phyloP scores from a whole-genome alignment of 2,888 invertebrate species.

The Psylliodes chrysocephalus region DNA sequence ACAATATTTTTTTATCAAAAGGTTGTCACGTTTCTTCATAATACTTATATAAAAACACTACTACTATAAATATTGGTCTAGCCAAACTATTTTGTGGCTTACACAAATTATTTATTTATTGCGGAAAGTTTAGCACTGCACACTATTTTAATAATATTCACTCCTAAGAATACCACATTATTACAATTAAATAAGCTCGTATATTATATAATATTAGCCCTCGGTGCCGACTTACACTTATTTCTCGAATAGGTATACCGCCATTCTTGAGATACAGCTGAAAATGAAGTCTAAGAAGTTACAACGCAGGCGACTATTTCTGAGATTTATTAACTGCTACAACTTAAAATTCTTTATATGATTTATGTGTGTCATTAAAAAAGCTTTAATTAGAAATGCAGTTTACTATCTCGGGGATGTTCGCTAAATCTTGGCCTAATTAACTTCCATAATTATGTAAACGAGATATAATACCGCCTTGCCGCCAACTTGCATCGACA shows the following conservation, averaged over 20 bases:
- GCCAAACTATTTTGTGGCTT: too few relatives aligned
- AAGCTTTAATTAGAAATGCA: neutral
- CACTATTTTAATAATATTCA: conserved; percentile 14
- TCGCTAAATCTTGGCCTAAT: conserved; percentile 5
- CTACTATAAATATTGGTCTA: too few relatives aligned
- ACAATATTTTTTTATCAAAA: conserved; percentile 29
- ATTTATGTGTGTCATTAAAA: too few relatives aligned
- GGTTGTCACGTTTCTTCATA: conserved; percentile 40
- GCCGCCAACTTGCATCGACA: neutral
- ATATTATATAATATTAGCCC: conserved; percentile 1
- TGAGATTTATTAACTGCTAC: neutral
- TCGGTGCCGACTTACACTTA: conserved; percentile 12
- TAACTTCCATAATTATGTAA: neutral
- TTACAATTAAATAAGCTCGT: conserved; percentile 1
- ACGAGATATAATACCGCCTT: neutral
- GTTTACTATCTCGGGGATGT: neutral
- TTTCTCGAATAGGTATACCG: conserved; percentile 18
- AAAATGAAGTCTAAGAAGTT: conserved; percentile 31
- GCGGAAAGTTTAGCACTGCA: too few relatives aligned
- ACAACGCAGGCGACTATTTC: conserved; percentile 31
- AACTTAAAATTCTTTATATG: neutral
- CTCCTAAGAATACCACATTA: conserved; percentile 8
- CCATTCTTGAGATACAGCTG: conserved; percentile 28
- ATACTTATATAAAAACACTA: conserved; percentile 6
- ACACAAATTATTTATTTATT: too few relatives aligned